Evolutionary conservation across 1,140 invertebrate genomes (phyloP), one percentile per base, ranked within the genome.

Genomic region (Pectinophora gossypiella): DNA sequence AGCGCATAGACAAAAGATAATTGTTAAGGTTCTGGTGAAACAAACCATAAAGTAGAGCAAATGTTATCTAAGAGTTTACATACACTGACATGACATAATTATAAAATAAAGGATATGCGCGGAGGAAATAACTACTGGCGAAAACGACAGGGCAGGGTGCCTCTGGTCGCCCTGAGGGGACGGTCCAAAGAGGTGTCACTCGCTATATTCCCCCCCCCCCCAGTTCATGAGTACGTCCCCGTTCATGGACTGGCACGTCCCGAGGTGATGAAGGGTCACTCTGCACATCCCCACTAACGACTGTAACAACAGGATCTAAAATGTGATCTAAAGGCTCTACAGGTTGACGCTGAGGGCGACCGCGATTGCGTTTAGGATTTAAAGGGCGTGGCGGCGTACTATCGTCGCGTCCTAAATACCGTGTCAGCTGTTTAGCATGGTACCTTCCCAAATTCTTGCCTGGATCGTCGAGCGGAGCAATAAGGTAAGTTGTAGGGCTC

Each of bases 401-500:
- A 46, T 46, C 44, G 9, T 43, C 40, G 5, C 44, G 12, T 3
- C 19, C 44, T 9, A 9, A 15, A 46, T 12, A 46, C 2, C 15
- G 19, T 21, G 19, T 21, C 5, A 46, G 44, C 12, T 46, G 16
- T 23, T 21, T 46, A 23, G 44, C 10, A 19, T 46, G 44, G 20
- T 19, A 46, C 21, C 15, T 46, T 22, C 44, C 44, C 4, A 46
- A 21, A 20, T 12, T 23, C n/a, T 48, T 35, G 23, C 22, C 22
- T 9, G 23, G 42, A 23, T 53, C 13, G 10, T 55, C 38, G 35
- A 12, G 10, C 9, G 47, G 10, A 19, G 60, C 46, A 4, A 78
- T 13, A 45, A 60, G 55, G 47, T 68, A 77, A 1, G 64, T 56
- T 3, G 55, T 51, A 5, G 56, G 52, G 3, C 68, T 64, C 15